These are phyloP conservation scores for Carapus acus DNA, from an alignment of 2,797 vertebrate genomes.

Conservation along the genomic window DNA sequence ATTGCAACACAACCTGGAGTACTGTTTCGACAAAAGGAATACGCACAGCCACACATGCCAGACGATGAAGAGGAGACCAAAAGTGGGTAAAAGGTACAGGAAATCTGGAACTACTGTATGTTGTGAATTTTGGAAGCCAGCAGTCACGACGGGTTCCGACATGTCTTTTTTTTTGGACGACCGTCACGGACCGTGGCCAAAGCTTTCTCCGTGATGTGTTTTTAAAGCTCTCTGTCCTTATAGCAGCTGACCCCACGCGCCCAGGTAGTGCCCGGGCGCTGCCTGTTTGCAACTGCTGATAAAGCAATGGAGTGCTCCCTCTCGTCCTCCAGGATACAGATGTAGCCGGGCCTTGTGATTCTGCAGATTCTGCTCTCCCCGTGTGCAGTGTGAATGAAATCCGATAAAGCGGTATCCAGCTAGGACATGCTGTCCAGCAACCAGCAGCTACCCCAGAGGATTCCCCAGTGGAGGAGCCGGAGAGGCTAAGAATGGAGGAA, in stretches of 20 bases:
- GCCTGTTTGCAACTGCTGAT: slow-evolving; percentile 62
- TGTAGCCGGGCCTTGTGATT: slow-evolving; percentile 68
- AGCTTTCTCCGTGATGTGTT: slow-evolving; percentile 39
- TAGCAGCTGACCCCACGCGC: slow-evolving; percentile 51
- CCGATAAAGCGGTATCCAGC: slow-evolving; percentile 46
- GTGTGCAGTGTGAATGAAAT: slow-evolving; percentile 52
- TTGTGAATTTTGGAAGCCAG: slow-evolving; percentile 68
- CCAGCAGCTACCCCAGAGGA: slow-evolving; percentile 43
- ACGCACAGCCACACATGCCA: slow-evolving; percentile 30
- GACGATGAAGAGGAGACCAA: slow-evolving; percentile 37
- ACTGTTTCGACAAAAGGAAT: slow-evolving; percentile 51
- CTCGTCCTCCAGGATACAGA: slow-evolving; percentile 56
- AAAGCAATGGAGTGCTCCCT: slow-evolving; percentile 68
- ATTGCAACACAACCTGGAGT: slow-evolving; percentile 43
- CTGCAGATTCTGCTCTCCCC: slow-evolving; percentile 48
- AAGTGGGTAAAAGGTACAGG: slow-evolving; percentile 66
- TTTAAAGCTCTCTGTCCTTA: slow-evolving; percentile 56
- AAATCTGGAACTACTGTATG: slow-evolving; percentile 71
- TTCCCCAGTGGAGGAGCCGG: slow-evolving; percentile 44
- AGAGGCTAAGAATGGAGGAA: slow-evolving; percentile 35
- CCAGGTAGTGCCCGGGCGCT: slow-evolving; percentile 45
- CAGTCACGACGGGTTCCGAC: slow-evolving; percentile 35
- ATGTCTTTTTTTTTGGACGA: slow-evolving; percentile 40
- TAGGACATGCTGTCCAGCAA: slow-evolving; percentile 46
- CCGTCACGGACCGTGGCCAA: slow-evolving; percentile 42